Percentiles rank a stretch among this genome's conserved stretches.
Evolutionary conservation across 2,888 invertebrate species (phyloP).

Genomic region (Ptilodon capucinus): DNA sequence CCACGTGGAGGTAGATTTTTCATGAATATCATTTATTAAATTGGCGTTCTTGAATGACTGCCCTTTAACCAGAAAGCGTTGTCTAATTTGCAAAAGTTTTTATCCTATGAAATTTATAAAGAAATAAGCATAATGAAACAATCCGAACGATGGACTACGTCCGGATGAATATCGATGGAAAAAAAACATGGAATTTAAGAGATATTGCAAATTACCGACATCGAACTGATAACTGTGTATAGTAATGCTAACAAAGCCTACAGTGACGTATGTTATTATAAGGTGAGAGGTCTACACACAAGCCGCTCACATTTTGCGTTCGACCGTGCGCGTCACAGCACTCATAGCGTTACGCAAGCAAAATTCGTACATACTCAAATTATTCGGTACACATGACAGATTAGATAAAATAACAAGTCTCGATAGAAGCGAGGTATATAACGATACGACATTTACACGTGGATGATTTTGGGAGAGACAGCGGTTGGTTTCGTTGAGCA

Average conservation of each 20-base stretch:
- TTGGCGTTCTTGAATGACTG: no score
- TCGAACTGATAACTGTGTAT: no score
- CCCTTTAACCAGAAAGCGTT: no score
- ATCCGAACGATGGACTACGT: no score
- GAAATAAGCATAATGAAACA: neutral
- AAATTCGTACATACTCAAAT: constrained; percentile 7
- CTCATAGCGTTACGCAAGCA: constrained; percentile 18
- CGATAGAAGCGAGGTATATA: constrained; percentile 2
- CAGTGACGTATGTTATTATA: neutral
- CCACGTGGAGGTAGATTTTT: neutral
- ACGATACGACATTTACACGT: constrained; percentile 2
- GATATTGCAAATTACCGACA: no score
- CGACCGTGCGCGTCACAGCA: neutral
- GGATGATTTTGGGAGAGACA: constrained; percentile 5
- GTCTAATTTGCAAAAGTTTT: no score
- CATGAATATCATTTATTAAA: neutral
- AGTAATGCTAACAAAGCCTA: neutral
- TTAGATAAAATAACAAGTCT: constrained; percentile 22
- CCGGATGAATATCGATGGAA: no score
- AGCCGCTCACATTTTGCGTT: neutral
- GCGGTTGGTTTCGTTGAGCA: constrained; percentile 8
- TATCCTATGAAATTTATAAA: no score
- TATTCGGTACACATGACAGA: constrained; percentile 12
- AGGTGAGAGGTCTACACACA: neutral
- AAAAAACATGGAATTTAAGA: no score